A percentile compares a stretch with the other conserved stretches of the same genome.
Conservation (phyloP, 2,113 vertebrate species). For the Oreochromis niloticus region DNA sequence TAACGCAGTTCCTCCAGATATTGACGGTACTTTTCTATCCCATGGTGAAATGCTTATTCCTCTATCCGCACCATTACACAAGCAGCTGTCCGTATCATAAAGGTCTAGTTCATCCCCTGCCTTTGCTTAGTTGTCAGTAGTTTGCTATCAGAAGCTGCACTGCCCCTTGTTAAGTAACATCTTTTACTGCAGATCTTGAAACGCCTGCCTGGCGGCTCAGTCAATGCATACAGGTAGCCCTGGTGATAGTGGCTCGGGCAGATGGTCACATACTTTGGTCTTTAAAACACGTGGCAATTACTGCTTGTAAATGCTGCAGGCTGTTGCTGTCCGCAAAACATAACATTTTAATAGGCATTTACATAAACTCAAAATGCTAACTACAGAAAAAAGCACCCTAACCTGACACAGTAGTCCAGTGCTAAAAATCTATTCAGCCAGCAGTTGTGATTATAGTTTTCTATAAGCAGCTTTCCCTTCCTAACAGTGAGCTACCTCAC, state of each 20-base stretch:
- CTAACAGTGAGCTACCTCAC: not conserved
- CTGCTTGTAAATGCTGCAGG: conserved; percentile 3
- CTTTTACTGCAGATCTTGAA: not conserved
- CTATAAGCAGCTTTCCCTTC: not conserved
- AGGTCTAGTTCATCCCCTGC: not conserved
- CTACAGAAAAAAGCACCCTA: not conserved
- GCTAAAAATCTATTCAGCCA: not conserved
- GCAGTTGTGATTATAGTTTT: not conserved
- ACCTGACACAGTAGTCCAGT: not conserved
- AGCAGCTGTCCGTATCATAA: not conserved
- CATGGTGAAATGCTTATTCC: not conserved
- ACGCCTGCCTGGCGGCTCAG: not conserved
- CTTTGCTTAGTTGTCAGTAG: not conserved
- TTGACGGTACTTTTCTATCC: not conserved
- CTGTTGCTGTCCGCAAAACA: not conserved
- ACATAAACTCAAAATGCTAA: not conserved
- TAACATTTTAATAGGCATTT: not conserved
- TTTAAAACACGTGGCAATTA: not conserved
- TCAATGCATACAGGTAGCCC: conserved; percentile 36
- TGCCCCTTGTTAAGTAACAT: not conserved
- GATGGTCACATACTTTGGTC: not conserved
- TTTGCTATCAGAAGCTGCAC: not conserved
- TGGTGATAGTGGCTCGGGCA: not conserved
- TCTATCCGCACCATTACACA: not conserved
- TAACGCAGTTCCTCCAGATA: not conserved